These are phyloP conservation scores for Nymphalis c-album DNA, from an alignment of 2,888 invertebrate genomes.

Conservation along the genomic window DNA sequence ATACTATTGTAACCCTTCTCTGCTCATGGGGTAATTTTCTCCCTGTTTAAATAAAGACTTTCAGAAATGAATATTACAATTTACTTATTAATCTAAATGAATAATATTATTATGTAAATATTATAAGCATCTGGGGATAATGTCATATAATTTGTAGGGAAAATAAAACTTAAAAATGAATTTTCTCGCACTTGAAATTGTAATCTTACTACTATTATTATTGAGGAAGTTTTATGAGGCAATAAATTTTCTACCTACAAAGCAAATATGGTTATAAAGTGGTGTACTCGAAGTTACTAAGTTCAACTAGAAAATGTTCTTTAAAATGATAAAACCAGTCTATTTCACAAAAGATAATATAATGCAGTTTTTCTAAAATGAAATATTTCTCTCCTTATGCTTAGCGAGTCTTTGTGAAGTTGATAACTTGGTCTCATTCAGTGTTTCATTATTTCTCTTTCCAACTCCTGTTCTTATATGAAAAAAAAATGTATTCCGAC, in stretches of 20 bases:
- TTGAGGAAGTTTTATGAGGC: constrained; percentile 29
- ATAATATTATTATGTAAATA: too few species aligned
- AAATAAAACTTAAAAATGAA: background rate
- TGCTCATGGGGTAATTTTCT: too few species aligned
- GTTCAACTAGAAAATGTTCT: constrained; percentile 5
- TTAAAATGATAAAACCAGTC: constrained; percentile 4
- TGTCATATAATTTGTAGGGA: too few species aligned
- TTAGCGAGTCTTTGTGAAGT: constrained; percentile 11
- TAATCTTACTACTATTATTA: constrained; percentile 21
- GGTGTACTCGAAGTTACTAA: background rate
- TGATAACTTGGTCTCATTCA: constrained; percentile 7
- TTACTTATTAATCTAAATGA: too few species aligned
- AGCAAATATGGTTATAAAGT: constrained; percentile 19
- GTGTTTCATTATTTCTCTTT: constrained; percentile 8
- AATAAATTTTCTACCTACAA: constrained; percentile 21
- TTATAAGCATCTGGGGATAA: too few species aligned
- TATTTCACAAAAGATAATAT: constrained; percentile 5
- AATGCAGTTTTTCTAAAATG: constrained; percentile 7
- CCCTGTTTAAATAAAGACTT: too few species aligned
- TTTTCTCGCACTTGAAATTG: constrained; percentile 12
- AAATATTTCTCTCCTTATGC: constrained; percentile 10
- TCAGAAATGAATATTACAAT: too few species aligned
- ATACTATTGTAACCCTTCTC: too few species aligned
- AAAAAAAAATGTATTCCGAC: constrained; percentile 13
- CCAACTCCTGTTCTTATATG: constrained; percentile 8